These are phyloP conservation scores for Diarsia brunnea DNA, from an alignment of 2,888 invertebrate species.

Conservation along the genomic window DNA sequence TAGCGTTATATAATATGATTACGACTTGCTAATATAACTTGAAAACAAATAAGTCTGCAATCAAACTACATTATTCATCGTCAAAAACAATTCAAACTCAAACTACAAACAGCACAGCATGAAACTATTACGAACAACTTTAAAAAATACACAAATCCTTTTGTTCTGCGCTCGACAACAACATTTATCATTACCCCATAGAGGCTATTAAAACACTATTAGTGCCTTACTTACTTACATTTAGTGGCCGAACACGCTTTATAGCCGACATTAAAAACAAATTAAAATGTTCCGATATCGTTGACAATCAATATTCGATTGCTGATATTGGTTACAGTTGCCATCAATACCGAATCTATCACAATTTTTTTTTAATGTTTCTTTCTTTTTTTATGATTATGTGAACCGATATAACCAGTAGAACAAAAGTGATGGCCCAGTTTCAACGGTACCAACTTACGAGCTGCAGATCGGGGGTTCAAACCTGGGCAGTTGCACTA, in stretches of 20 bases:
- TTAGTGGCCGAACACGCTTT: constrained; percentile 30
- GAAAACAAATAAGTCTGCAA: neutral
- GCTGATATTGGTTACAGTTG: constrained; percentile 21
- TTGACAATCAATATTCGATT: constrained; percentile 41
- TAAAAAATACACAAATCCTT: constrained; percentile 3
- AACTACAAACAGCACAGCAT: neutral
- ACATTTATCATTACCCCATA: constrained; percentile 56
- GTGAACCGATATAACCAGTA: neutral
- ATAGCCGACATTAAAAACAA: constrained; percentile 59
- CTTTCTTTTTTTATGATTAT: neutral
- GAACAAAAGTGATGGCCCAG: neutral
- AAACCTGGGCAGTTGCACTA: neutral
- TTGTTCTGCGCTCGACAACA: constrained; percentile 22
- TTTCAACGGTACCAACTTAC: neutral
- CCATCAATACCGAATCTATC: constrained; percentile 12
- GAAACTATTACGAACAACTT: constrained; percentile 11
- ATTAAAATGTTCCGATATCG: constrained; percentile 59
- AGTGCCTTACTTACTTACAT: constrained; percentile 51
- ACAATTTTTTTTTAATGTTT: neutral
- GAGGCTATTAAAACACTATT: constrained; percentile 67
- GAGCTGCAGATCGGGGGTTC: neutral
- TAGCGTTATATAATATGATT: no score
- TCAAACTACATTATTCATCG: neutral
- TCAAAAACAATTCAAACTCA: constrained; percentile 3
- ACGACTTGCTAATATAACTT: no score